Evolutionary conservation across 2,797 vertebrate species (phyloP).

Genomic region (Trematomus bernacchii): DNA sequence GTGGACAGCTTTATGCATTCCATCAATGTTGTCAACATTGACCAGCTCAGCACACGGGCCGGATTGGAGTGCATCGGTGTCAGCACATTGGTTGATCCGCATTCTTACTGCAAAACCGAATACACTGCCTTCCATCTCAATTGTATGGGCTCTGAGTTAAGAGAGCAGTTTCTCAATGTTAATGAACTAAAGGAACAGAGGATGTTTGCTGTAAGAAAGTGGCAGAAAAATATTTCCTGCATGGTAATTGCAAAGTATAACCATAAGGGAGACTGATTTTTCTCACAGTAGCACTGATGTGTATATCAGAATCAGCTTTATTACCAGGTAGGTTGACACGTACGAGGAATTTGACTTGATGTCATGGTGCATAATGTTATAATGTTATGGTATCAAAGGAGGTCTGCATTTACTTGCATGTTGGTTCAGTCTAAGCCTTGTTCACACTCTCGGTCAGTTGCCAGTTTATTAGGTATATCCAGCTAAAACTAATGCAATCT

Average conservation of each 20-base stretch:
- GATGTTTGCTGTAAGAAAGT: background rate
- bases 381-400: background rate
- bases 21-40: constrained; percentile 67
- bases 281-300: background rate
- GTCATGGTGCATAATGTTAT: too few species aligned
- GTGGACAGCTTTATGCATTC: constrained; percentile 76
- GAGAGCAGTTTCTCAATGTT: constrained; percentile 1
- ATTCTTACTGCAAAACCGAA: constrained; percentile 42
- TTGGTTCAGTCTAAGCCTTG: constrained; percentile 4
- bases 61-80: constrained; percentile 61
- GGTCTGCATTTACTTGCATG: constrained; percentile 7
- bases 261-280: background rate
- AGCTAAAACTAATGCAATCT: background rate
- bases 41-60: constrained; percentile 70
- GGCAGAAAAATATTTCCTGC: too few species aligned
- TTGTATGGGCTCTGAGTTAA: constrained; percentile 23
- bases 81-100: constrained; percentile 63
- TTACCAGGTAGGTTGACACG: too few species aligned
- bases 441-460: background rate
- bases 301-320: too few species aligned
- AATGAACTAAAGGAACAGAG: constrained; percentile 29
- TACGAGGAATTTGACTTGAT: too few species aligned
- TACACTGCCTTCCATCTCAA: constrained; percentile 24
- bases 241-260: background rate
- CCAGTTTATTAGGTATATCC: background rate